Conservation (phyloP, 2,113 vertebrate genomes). For the Aplodontia rufa region DNA sequence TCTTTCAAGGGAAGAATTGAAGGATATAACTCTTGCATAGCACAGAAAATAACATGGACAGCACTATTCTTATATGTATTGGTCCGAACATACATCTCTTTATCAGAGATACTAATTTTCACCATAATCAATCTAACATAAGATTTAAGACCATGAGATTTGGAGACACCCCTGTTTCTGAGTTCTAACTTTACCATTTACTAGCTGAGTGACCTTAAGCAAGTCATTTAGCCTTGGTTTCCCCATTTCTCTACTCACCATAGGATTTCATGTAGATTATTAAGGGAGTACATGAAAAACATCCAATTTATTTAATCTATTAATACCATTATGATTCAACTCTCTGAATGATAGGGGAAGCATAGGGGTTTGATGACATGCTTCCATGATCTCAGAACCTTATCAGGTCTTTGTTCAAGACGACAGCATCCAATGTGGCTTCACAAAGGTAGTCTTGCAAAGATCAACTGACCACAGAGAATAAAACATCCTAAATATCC, state of each 20-base stretch:
- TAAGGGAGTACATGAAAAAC: neutral
- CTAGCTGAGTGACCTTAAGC: neutral
- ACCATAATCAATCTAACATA: neutral
- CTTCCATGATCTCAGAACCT: neutral
- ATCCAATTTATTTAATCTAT: neutral
- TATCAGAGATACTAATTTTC: conserved; percentile 7
- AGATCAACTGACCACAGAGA: neutral
- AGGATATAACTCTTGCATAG: neutral
- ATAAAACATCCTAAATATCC: neutral
- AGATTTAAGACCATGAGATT: neutral
- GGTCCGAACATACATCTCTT: neutral
- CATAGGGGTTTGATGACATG: neutral
- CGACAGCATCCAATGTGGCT: neutral
- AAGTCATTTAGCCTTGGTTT: neutral
- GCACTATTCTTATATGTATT: neutral
- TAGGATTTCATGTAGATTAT: neutral
- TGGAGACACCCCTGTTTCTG: neutral
- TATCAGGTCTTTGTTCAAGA: neutral
- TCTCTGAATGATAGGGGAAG: neutral
- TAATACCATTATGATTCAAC: neutral
- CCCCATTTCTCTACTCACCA: neutral
- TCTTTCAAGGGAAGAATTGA: neutral
- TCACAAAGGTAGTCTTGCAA: neutral
- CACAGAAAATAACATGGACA: neutral
- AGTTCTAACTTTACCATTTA: neutral